Conservation (phyloP, 2,797 vertebrate species). For the Notamacropus eugenii region DNA sequence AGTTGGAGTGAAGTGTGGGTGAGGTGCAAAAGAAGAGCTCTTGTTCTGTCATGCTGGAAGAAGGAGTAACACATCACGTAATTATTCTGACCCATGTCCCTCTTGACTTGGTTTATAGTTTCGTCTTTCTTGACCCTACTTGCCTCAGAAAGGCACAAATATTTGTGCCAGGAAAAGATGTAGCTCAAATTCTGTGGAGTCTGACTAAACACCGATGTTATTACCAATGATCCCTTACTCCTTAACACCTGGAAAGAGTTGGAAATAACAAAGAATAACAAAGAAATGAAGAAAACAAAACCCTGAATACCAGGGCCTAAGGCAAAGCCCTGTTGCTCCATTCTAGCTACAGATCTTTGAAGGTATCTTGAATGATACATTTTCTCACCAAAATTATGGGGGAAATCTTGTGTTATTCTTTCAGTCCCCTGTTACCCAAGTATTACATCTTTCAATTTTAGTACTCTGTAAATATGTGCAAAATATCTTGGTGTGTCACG, state of each 20-base stretch:
- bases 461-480: neutral
- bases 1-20: neutral
- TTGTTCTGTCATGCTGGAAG: neutral
- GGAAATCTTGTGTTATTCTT: neutral
- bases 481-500: neutral
- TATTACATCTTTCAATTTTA: neutral
- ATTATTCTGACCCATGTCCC: neutral
- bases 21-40: neutral
- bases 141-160: neutral
- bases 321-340: neutral
- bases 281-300: neutral
- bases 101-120: neutral
- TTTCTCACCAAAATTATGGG: neutral
- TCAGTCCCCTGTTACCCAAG: neutral
- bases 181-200: neutral
- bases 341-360: neutral
- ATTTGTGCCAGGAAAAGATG: neutral
- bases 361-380: neutral
- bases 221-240: neutral
- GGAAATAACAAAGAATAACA: too few species aligned
- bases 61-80: neutral
- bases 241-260: neutral
- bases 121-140: neutral
- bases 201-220: neutral
- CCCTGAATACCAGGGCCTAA: neutral